These are phyloP conservation scores for Toxostoma redivivum DNA, from an alignment of 2,113 vertebrate genomes.

Conservation along the genomic window DNA sequence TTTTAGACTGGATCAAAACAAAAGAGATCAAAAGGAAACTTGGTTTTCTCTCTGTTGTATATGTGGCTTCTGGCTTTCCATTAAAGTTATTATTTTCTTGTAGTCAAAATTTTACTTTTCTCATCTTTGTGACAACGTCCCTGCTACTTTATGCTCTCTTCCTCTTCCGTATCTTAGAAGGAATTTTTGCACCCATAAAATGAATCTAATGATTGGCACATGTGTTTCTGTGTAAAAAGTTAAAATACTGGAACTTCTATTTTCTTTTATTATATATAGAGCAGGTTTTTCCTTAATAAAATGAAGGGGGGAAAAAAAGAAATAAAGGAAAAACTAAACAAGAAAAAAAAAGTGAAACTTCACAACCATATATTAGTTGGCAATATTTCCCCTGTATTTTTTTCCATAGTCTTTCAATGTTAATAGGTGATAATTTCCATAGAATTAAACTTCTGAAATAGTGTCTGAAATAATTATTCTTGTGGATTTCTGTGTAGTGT, in stretches of 20 bases:
- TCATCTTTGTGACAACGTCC: background rate
- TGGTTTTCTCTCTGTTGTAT: background rate
- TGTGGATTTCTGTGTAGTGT: background rate
- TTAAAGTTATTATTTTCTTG: background rate
- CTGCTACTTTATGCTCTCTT: background rate
- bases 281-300: background rate
- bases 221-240: background rate
- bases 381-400: background rate
- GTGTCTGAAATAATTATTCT: background rate
- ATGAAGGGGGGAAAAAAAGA: rapidly evolving
- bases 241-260: background rate
- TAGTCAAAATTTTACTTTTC: background rate
- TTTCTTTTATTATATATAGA: background rate
- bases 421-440: background rate
- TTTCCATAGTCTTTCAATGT: background rate
- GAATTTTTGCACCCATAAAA: background rate
- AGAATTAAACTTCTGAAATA: background rate
- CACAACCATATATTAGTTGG: background rate
- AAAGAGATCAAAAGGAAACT: background rate
- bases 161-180: background rate
- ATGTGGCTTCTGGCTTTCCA: background rate
- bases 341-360: no score
- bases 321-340: rapidly evolving
- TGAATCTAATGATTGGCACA: background rate
- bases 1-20: background rate